phyloP scores from a whole-genome alignment of 2,888 invertebrate genomes.

The Scelioninae gen. 1 region DNA sequence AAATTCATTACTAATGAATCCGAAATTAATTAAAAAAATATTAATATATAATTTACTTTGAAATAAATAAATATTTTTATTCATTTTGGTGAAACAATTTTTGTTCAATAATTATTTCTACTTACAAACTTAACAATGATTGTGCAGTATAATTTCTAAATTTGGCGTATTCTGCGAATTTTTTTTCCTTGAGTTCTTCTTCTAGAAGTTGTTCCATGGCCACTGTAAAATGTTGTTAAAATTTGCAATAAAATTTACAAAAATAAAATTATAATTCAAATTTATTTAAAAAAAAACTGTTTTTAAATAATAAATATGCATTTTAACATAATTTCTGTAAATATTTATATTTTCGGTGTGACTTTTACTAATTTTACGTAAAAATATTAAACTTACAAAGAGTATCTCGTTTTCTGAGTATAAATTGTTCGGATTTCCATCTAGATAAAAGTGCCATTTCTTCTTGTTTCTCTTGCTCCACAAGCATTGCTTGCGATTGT shows the following conservation, averaged over 20 bases:
- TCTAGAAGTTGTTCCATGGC: constrained; percentile 90
- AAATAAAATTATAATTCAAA: too few relatives aligned
- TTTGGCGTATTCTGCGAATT: constrained; percentile 88
- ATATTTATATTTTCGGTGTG: background rate
- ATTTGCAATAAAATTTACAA: too few relatives aligned
- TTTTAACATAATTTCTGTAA: too few relatives aligned
- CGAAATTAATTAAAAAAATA: too few relatives aligned
- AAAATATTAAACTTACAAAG: constrained; percentile 81
- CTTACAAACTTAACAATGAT: constrained; percentile 88
- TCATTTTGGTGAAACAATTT: background rate
- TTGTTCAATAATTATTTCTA: constrained; percentile 70
- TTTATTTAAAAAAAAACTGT: too few relatives aligned
- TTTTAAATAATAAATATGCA: too few relatives aligned
- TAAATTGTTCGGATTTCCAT: constrained; percentile 84
- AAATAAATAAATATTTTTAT: constrained; percentile 30
- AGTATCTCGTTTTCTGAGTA: constrained; percentile 88
- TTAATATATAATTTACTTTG: too few relatives aligned
- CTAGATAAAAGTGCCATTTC: constrained; percentile 88
- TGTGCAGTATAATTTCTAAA: constrained; percentile 86
- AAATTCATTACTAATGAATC: too few relatives aligned
- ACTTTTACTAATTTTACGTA: constrained; percentile 1
- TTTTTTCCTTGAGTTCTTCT: constrained; percentile 87
- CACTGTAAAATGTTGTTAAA: constrained; percentile 78
- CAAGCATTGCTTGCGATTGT: constrained; percentile 86
- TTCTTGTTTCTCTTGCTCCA: constrained; percentile 88